Conservation (phyloP, 2,888 invertebrate genomes). For the Nebria salina region DNA sequence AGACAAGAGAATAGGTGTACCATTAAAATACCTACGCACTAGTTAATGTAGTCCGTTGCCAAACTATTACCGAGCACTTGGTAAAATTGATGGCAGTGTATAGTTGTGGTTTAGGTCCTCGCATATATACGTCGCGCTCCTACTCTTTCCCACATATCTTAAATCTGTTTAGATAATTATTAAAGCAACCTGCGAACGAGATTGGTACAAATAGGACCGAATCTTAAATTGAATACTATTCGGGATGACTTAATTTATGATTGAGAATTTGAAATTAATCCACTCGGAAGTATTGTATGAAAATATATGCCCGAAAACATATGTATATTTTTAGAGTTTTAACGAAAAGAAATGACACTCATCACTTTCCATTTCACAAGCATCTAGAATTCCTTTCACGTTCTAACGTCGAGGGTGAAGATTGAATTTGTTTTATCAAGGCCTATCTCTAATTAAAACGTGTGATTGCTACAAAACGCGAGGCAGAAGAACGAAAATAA, state of each 20-base stretch:
- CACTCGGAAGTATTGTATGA: too few species aligned
- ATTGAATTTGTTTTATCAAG: conserved; percentile 1
- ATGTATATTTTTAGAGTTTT: background rate
- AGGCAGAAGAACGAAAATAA: background rate
- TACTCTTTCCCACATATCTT: background rate
- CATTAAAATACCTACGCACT: background rate
- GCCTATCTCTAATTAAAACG: background rate
- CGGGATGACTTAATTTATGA: background rate
- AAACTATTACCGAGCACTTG: background rate
- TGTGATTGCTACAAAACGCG: background rate
- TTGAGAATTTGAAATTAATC: too few species aligned
- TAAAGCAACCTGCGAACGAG: background rate
- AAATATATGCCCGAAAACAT: too few species aligned
- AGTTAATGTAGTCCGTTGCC: background rate
- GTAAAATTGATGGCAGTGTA: background rate
- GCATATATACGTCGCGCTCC: too few species aligned
- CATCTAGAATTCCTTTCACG: background rate
- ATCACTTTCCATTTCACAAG: background rate
- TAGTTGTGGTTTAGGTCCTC: background rate
- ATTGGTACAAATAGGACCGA: background rate
- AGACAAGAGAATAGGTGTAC: background rate
- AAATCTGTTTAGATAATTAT: background rate
- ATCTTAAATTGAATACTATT: background rate
- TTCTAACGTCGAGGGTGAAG: background rate
- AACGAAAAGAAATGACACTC: background rate